Conservation (phyloP, 2,113 vertebrate species). For the Spheniscus mendiculus region DNA sequence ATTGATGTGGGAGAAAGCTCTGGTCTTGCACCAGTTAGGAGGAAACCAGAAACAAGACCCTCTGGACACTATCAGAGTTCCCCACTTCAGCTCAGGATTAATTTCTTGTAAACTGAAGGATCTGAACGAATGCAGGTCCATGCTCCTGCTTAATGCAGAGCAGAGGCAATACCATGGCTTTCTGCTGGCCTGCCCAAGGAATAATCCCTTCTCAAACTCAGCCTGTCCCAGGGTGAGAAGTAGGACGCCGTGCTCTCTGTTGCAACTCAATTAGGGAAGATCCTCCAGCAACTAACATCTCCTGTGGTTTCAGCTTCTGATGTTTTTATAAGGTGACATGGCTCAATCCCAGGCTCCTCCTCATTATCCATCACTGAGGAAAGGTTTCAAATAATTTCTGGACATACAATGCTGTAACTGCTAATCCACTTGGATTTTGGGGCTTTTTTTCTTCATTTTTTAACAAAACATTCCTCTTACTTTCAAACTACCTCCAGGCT, state of each 20-base stretch:
- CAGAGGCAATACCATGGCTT: neutral
- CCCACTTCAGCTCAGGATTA: neutral
- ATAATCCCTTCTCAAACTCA: neutral
- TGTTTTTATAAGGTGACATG: neutral
- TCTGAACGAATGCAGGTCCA: neutral
- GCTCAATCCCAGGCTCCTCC: neutral
- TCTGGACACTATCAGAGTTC: neutral
- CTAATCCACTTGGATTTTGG: neutral
- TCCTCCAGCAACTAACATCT: neutral
- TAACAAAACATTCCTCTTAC: neutral
- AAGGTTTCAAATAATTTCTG: neutral
- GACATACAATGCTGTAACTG: neutral
- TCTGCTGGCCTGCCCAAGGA: neutral
- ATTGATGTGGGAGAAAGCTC: neutral
- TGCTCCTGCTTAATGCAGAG: neutral
- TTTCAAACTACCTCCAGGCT: slow-evolving; percentile 11
- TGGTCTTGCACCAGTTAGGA: neutral
- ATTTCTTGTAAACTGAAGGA: neutral
- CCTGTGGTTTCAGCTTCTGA: neutral
- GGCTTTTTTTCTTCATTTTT: neutral
- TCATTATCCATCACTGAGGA: neutral
- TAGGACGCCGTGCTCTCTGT: neutral
- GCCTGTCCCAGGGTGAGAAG: neutral
- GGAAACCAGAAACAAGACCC: neutral
- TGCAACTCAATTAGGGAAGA: neutral